Evolutionary conservation across 1,140 invertebrate species (phyloP).

Genomic region (Plectrocnemia conspersa): DNA sequence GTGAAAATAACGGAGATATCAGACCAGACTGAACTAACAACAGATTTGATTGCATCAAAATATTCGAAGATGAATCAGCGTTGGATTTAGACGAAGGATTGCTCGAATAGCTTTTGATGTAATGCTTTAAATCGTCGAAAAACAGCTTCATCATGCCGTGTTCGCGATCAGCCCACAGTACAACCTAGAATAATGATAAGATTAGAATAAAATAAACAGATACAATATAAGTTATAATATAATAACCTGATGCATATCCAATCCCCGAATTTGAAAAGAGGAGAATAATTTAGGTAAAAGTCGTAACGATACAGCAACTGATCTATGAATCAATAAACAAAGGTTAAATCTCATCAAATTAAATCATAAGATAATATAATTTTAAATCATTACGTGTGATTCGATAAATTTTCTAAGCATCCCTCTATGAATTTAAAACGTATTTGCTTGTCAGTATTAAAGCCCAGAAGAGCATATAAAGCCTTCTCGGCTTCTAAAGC

Average conservation of each 20-base stretch:
- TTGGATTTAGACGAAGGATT: conserved; percentile 38
- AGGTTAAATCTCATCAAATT: conserved; percentile 9
- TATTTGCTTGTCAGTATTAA: conserved; percentile 81
- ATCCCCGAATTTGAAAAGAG: conserved; percentile 82
- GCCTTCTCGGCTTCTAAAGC: conserved; percentile 89
- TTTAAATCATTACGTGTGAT: conserved; percentile 59
- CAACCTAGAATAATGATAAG: conserved; percentile 48
- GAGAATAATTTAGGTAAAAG: conserved; percentile 85
- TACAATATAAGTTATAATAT: conserved; percentile 6
- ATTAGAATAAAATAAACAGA: conserved; percentile 5
- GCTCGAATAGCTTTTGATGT: conserved; percentile 45
- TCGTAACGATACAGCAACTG: conserved; percentile 82
- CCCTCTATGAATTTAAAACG: conserved; percentile 93
- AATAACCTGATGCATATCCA: conserved; percentile 67
- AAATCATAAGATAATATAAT: neutral
- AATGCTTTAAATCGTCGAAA: conserved; percentile 76
- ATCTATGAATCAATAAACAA: conserved; percentile 51
- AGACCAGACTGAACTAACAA: conserved; percentile 33
- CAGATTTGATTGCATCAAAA: conserved; percentile 37
- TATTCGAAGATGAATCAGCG: conserved; percentile 29
- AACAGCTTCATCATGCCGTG: conserved; percentile 89
- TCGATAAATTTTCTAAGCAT: conserved; percentile 83
- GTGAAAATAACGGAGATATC: conserved; percentile 61
- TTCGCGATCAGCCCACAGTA: conserved; percentile 85
- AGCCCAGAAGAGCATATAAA: conserved; percentile 81